A percentile compares a stretch with the other conserved stretches of the same genome.
These are phyloP conservation scores for Silvanus unidentatus DNA, from an alignment of 2,888 invertebrate genomes.

Conservation along the genomic window DNA sequence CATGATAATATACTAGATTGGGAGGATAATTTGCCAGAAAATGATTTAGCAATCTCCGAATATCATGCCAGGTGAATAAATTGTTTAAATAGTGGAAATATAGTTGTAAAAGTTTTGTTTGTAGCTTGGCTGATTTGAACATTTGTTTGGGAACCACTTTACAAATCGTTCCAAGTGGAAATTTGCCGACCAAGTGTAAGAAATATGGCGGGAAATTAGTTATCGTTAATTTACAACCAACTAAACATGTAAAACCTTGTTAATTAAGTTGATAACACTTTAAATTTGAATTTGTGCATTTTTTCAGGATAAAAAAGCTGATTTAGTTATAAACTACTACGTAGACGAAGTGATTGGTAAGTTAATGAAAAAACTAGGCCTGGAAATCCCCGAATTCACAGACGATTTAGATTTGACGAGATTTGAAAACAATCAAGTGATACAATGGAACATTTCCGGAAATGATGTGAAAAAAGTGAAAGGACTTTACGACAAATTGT, in stretches of 20 bases:
- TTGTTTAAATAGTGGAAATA: constrained; percentile 2
- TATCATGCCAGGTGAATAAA: constrained; percentile 71
- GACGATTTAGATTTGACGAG: too few species aligned
- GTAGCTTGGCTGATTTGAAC: constrained; percentile 84
- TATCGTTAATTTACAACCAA: constrained; percentile 95
- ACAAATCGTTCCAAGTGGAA: constrained; percentile 96
- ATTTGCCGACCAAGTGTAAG: constrained; percentile 78
- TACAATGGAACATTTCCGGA: too few species aligned
- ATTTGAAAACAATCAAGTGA: too few species aligned
- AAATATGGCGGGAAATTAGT: constrained; percentile 83
- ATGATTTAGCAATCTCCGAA: constrained; percentile 76
- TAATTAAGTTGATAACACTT: constrained; percentile 1
- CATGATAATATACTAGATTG: constrained; percentile 93
- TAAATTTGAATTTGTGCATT: constrained; percentile 5
- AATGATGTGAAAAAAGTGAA: too few species aligned
- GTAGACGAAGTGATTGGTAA: constrained; percentile 76
- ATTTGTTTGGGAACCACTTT: constrained; percentile 95
- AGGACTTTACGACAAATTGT: too few species aligned
- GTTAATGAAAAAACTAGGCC: constrained; percentile 65
- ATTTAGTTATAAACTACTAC: constrained; percentile 81
- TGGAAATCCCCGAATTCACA: constrained; percentile 77
- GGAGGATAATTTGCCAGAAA: constrained; percentile 89
- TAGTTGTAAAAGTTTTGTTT: too few species aligned
- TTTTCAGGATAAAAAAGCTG: constrained; percentile 82
- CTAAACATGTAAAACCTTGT: constrained; percentile 75